Conservation (phyloP, 2,113 vertebrate genomes). For the Actenoides hombroni region DNA sequence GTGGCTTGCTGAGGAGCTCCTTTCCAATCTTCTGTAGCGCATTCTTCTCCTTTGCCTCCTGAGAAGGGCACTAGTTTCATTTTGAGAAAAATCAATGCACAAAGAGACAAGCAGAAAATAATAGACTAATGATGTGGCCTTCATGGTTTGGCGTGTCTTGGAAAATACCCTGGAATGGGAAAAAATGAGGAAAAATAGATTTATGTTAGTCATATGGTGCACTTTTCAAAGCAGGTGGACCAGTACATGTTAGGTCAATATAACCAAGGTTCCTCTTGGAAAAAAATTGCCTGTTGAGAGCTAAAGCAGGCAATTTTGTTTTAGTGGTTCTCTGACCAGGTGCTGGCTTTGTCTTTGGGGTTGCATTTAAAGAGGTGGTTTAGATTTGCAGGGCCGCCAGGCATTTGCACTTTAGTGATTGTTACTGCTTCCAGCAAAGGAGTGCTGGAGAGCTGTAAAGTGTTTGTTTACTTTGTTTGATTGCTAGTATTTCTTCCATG, state of each 20-base stretch:
- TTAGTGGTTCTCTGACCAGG: neutral
- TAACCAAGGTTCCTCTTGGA: neutral
- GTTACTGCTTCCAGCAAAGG: neutral
- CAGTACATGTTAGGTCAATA: fast-evolving
- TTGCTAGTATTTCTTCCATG: neutral
- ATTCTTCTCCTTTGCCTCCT: conserved; percentile 56
- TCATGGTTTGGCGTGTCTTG: conserved; percentile 73
- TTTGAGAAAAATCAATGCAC: conserved; percentile 54
- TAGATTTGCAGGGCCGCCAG: neutral
- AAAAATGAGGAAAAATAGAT: neutral
- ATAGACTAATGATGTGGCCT: conserved; percentile 64
- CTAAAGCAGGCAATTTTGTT: neutral
- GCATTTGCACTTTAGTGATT: neutral
- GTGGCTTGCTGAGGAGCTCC: neutral
- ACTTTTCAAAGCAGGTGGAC: neutral
- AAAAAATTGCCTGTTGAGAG: neutral
- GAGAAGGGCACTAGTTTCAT: neutral
- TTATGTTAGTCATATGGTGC: too few species aligned
- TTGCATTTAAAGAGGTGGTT: neutral
- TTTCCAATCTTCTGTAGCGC: neutral
- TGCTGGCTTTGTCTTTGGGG: neutral
- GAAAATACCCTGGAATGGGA: conserved; percentile 22
- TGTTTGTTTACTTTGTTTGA: neutral
- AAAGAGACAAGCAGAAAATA: conserved; percentile 67
- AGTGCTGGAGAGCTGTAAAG: neutral